phyloP scores from a whole-genome alignment of 1,140 invertebrate species.

The Thrips palmi region DNA sequence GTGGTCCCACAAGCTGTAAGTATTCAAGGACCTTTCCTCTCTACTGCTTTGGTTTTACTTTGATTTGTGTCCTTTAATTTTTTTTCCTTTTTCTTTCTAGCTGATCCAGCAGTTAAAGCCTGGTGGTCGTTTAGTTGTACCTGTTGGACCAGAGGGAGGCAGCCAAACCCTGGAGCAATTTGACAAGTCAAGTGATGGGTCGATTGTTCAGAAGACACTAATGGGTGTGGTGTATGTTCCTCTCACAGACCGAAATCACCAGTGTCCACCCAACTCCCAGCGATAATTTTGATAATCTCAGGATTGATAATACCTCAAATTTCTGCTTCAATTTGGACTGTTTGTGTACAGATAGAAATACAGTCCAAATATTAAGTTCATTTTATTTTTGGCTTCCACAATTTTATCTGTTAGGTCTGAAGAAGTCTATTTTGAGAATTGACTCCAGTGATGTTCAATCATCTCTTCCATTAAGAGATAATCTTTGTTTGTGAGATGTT shows the following conservation, averaged over 20 bases:
- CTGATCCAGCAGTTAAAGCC: conserved; percentile 51
- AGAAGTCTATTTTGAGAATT: too few species aligned
- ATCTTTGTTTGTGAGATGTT: too few species aligned
- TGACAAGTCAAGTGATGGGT: conserved; percentile 71
- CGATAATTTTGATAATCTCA: too few species aligned
- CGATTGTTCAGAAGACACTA: conserved; percentile 52
- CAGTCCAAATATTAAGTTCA: too few species aligned
- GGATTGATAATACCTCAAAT: too few species aligned
- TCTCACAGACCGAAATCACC: conserved; percentile 69
- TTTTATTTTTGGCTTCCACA: too few species aligned
- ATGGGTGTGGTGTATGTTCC: conserved; percentile 98
- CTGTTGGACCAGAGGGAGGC: conserved; percentile 66
- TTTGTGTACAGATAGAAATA: too few species aligned
- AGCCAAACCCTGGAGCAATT: conserved; percentile 72
- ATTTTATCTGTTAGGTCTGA: too few species aligned
- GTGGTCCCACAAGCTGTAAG: conserved; percentile 51
- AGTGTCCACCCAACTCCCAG: too few species aligned
- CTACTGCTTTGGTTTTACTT: neutral
- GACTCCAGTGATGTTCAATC: too few species aligned
- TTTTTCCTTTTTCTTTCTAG: conserved; percentile 22
- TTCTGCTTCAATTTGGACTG: too few species aligned
- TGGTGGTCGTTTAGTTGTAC: conserved; percentile 79
- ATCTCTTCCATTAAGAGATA: too few species aligned
- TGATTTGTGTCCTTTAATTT: conserved; percentile 2
- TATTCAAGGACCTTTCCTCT: conserved; percentile 10